These are phyloP conservation scores for Kryptopterus vitreolus DNA, from an alignment of 2,797 vertebrate species.

Conservation along the genomic window DNA sequence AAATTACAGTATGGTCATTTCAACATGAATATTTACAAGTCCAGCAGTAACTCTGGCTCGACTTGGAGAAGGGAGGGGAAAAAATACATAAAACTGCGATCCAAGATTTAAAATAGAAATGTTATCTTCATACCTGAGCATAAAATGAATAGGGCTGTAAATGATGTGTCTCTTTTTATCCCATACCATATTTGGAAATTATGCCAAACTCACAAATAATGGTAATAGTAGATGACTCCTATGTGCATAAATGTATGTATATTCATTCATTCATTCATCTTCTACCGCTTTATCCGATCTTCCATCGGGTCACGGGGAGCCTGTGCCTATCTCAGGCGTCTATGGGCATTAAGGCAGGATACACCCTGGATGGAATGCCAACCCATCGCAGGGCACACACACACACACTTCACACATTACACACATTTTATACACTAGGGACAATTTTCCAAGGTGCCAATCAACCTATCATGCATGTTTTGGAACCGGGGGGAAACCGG, in stretches of 20 bases:
- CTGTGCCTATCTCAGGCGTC: no score
- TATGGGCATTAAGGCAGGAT: no score
- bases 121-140: constrained; percentile 51
- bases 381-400: no score
- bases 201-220: constrained; percentile 30
- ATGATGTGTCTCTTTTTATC: constrained; percentile 46
- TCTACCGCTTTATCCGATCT: no score
- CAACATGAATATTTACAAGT: constrained; percentile 54
- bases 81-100: constrained; percentile 23
- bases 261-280: not conserved
- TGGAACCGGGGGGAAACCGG: no score
- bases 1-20: constrained; percentile 62
- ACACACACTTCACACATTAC: no score
- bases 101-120: constrained; percentile 59
- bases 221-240: not conserved
- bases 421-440: no score
- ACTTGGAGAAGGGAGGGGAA: constrained; percentile 9
- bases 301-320: no score
- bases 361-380: no score
- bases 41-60: constrained; percentile 47
- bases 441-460: no score
- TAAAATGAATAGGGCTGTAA: constrained; percentile 49
- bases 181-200: constrained; percentile 51
- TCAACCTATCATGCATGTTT: no score
- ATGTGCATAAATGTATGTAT: not conserved